Base-by-base conservation (phyloP, 35 echinoderm and acorn worm genomes). In the Hemicentrotus pulcherrimus region DNA sequence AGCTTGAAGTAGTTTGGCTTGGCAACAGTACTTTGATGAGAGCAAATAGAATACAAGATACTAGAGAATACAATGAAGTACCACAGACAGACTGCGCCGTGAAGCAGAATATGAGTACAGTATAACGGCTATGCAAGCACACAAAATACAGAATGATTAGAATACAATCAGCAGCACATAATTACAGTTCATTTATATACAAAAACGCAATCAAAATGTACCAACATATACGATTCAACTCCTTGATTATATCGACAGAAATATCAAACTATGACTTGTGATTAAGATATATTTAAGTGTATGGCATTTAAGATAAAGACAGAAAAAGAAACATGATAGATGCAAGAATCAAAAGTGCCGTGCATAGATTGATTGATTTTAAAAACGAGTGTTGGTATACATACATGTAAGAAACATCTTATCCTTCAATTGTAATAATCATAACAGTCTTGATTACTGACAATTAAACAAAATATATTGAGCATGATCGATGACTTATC, bases 111-210 rank as follows among this genome's bases (percentile, higher is more conserved):
- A 32, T 18, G 35, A 95, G 45, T 46, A 86, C 41, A 86, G n/a
- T 46, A 35, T 41, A 41, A 85, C 86, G 2, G 14, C 12, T 35
- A 90, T 90, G 88, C 88, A 32, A 90, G 32, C 31, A 90, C 32
- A 41, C 88, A 24, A 32, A 90, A 90, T 90, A 90, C 88, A 90
- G 46, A 24, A 47, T 24, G 32, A 90, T 28, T 90, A 90, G 88
- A 90, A 90, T 90, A 90, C 88, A 35, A 45, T 33, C 19, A 47
- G 88, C 32, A 90, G 88, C 88, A 90, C 86, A 86, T 86, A 86
- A 55, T 55, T 55, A 55, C 65, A 78, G 65, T 78, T 78, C 65
- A 78, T 78, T 78, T 78, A 78, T 78, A 78, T 78, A 78, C 65
- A 78, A 78, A 41, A 78, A 78, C 19, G 65, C 18, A 78, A 78